Evolutionary conservation across 23 tunicate species (phyloP).

Genomic region (Halocynthia aurantium): DNA sequence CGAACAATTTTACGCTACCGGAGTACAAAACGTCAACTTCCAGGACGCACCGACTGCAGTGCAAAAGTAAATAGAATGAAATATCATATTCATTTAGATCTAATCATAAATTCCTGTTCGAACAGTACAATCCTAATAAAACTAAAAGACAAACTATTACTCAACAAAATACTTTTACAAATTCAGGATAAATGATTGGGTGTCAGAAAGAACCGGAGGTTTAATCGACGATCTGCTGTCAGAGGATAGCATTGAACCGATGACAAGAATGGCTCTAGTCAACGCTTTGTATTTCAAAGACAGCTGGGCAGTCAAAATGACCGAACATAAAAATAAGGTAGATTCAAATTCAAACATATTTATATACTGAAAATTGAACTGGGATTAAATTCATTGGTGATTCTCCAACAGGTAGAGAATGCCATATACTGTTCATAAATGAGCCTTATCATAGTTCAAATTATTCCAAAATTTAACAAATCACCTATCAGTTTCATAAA

Average conservation of each 20-base stretch:
- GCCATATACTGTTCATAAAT: too few species aligned
- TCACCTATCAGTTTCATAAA: too few species aligned
- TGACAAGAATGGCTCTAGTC: constrained; percentile 47
- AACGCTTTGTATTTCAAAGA: constrained; percentile 64
- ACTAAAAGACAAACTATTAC: not conserved
- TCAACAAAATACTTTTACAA: not conserved
- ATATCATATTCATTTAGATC: not conserved
- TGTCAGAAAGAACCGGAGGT: constrained; percentile 32
- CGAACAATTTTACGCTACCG: constrained; percentile 10
- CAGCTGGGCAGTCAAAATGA: constrained; percentile 25
- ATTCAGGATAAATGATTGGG: constrained; percentile 65
- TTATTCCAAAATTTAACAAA: too few species aligned
- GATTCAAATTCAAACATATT: too few species aligned
- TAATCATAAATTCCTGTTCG: not conserved
- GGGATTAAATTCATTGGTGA: too few species aligned
- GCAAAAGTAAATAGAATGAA: constrained; percentile 16
- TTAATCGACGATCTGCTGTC: constrained; percentile 33
- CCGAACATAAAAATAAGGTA: not conserved
- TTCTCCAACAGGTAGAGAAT: too few species aligned
- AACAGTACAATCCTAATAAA: not conserved
- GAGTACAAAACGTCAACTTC: constrained; percentile 10
- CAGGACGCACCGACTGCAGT: constrained; percentile 1
- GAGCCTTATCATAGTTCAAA: too few species aligned
- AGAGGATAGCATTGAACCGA: not conserved
- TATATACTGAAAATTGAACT: too few species aligned